Evolutionary conservation across 2,888 invertebrate genomes (phyloP).

Genomic region (Tiphia femorata): DNA sequence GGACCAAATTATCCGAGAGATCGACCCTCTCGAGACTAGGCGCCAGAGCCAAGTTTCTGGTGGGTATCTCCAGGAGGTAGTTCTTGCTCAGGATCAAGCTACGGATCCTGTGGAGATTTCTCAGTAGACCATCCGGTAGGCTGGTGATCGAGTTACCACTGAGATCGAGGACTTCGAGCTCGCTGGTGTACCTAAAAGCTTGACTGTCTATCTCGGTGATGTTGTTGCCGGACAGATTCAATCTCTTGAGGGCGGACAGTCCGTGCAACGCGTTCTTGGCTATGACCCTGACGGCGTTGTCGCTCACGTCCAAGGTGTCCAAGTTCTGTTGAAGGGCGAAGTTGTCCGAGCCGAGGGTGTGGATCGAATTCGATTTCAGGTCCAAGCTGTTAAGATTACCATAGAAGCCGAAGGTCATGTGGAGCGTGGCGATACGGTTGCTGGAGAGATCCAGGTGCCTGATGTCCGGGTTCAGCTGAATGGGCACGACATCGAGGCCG

Average conservation of each 20-base stretch:
- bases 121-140: constrained; percentile 79
- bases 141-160: constrained; percentile 82
- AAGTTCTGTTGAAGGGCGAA: constrained; percentile 84
- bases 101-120: constrained; percentile 78
- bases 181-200: constrained; percentile 83
- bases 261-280: constrained; percentile 84
- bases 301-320: constrained; percentile 81
- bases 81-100: constrained; percentile 83
- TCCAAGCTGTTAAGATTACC: constrained; percentile 84
- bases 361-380: constrained; percentile 85
- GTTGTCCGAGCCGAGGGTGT: constrained; percentile 84
- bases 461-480: constrained; percentile 89
- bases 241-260: constrained; percentile 75
- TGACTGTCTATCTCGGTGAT: constrained; percentile 80
- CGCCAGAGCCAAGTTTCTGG: constrained; percentile 76
- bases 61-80: constrained; percentile 82
- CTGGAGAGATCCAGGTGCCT: constrained; percentile 86
- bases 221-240: constrained; percentile 84
- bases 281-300: constrained; percentile 79
- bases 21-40: constrained; percentile 80
- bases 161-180: constrained; percentile 81
- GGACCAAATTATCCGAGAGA: constrained; percentile 84
- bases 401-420: constrained; percentile 85
- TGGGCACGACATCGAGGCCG: constrained; percentile 86
- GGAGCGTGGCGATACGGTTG: constrained; percentile 84